Percentiles rank a stretch among this genome's conserved stretches.
phyloP scores from a whole-genome alignment of 2,113 vertebrate genomes.

The Mugil cephalus region DNA sequence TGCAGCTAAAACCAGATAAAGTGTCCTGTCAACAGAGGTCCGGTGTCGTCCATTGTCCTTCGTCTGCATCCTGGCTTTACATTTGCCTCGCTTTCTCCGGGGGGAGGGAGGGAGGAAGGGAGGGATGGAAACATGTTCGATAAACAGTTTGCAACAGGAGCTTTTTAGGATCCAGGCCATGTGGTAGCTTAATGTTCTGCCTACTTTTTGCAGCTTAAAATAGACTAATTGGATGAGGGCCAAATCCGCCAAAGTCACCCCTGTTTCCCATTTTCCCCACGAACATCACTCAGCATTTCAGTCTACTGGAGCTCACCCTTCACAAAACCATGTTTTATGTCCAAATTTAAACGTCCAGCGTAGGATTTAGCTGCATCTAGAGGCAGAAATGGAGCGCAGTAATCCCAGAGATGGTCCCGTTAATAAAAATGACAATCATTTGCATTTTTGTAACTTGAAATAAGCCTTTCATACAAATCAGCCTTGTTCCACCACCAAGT shows the following conservation, averaged over 20 bases:
- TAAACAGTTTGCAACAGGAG: slow-evolving; percentile 40
- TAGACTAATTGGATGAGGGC: background rate
- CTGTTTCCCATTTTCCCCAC: background rate
- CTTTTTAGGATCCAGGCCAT: slow-evolving; percentile 6
- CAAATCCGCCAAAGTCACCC: background rate
- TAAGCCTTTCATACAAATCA: no score
- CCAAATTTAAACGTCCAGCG: no score
- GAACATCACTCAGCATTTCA: background rate
- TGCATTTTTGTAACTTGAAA: no score
- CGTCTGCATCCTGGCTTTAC: slow-evolving; percentile 30
- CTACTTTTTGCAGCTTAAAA: slow-evolving; percentile 12
- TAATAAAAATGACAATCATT: no score
- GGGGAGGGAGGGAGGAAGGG: background rate
- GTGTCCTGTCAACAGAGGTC: background rate
- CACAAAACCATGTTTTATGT: no score
- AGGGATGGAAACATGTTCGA: slow-evolving; percentile 23
- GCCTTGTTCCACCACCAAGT: no score
- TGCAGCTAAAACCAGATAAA: slow-evolving; percentile 57
- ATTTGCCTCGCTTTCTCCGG: slow-evolving; percentile 23
- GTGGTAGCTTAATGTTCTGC: background rate
- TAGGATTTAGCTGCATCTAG: no score
- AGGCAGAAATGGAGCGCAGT: no score
- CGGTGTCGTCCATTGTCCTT: slow-evolving; percentile 4
- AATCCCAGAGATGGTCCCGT: no score
- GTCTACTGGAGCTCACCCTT: background rate